Base-by-base conservation (phyloP, 2,888 invertebrate species). In the Nesidiocoris tenuis region DNA sequence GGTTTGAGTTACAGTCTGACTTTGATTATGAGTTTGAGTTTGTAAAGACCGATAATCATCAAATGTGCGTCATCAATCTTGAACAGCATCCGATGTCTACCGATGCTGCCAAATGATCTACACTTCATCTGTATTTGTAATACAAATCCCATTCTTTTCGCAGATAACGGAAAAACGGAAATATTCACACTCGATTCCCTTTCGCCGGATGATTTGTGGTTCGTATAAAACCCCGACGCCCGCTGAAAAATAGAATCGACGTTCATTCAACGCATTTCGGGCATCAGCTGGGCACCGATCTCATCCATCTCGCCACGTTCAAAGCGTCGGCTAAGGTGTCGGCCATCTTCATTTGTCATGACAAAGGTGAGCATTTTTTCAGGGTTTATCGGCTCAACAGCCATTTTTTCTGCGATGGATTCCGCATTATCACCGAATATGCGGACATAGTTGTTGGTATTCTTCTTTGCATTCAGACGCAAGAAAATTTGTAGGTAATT, bases 191-290 rank as follows among this genome's bases (percentile, higher is more conserved):
- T 39, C 39, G 39, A 39, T 39, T 39, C 39, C 39, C 39, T 39
- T 39, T 12, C 39, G 39, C 12, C 39, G 7, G 59, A 19, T 59
- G 59, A 59, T 59, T 59, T 59, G 59, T 59, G 59, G 59, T n/a
- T 59, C 59, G 17, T 5, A 59, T 59, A 59, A 59, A 59, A 59
- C 2, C 17, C 59, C 19, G n/a, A 19, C 59, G 59, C 39, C 3
- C 59, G n/a, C n/a, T 59, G 59, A 19, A 59, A 59, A 59, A 59
- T 19, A 19, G n/a, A 59, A 9, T 59, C 59, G 59, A 19, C 59
- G n/a, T 59, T 59, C n/a, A 59, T 19, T 59, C 39, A 39, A 39
- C 39, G 59, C 59, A n/a, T 59, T 59, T 54, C 19, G 3, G 18
- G 59, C 59, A 39, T 39, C 39, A 39, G 39, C 39, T 39, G 39